Conservation (phyloP, 2,888 invertebrate species). For the Holacanthella duospinosa region DNA sequence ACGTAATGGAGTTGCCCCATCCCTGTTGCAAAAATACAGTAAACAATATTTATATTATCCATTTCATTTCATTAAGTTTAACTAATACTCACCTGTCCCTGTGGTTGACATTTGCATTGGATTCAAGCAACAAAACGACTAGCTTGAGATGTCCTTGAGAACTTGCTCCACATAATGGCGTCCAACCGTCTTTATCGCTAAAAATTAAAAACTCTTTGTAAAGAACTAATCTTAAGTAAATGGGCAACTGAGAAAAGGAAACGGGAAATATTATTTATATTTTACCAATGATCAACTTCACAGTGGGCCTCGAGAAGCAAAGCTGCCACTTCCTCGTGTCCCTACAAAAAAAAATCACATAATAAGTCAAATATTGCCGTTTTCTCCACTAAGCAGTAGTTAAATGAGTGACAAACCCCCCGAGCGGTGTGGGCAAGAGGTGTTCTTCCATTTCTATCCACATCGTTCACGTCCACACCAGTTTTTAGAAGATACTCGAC, state of each 20-base stretch:
- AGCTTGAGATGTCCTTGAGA: slow-evolving; percentile 51
- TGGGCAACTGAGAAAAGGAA: too few relatives aligned
- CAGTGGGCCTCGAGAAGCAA: not conserved
- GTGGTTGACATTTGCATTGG: slow-evolving; percentile 69
- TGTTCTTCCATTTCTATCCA: slow-evolving; percentile 76
- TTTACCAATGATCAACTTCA: not conserved
- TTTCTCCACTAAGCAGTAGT: not conserved
- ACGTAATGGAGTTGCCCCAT: slow-evolving; percentile 69
- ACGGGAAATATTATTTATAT: not conserved
- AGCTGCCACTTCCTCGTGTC: not conserved
- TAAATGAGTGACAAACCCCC: slow-evolving; percentile 39
- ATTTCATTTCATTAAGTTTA: not conserved
- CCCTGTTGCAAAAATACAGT: slow-evolving; percentile 39
- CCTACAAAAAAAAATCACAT: not conserved
- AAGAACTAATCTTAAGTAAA: too few relatives aligned
- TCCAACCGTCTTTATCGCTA: not conserved
- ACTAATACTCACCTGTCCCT: slow-evolving; percentile 49
- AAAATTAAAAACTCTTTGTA: slow-evolving; percentile 1
- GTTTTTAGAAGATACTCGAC: slow-evolving; percentile 70
- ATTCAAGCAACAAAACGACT: slow-evolving; percentile 62
- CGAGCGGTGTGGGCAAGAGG: slow-evolving; percentile 75
- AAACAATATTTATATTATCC: not conserved
- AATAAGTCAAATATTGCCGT: not conserved
- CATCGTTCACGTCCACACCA: slow-evolving; percentile 72
- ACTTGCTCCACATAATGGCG: slow-evolving; percentile 70